Base-by-base conservation (phyloP, 2,797 vertebrate genomes). In the Nyctibius grandis region DNA sequence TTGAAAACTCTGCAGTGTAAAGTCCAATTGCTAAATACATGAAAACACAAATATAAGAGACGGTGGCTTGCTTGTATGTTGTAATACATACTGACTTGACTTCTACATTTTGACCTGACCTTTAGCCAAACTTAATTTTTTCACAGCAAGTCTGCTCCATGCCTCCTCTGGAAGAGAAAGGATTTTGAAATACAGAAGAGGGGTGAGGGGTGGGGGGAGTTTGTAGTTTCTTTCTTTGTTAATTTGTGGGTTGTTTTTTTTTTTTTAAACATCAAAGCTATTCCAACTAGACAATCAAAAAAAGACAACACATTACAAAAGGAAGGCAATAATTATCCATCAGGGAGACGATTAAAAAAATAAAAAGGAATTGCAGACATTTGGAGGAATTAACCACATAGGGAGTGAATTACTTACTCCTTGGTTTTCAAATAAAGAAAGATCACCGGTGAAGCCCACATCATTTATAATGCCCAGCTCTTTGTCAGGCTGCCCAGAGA, bases 381-480 rank as follows among this genome's bases (percentile, higher is more conserved):
- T 36, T 74, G 15, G 26, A 93, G 31, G 91, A 68, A 72, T 36
- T 31, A 94, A 86, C 8, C 34, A 38, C 45, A 70, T 2, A 53
- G n/a, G 2, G 20, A 75, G 26, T 50, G 15, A 92, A 85, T 72
- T 84, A 89, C 95, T 97, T 97, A 99, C 99, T 98, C 99, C 99
- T 78, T 97, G 95, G 44, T 97, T 98, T 98, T 98, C 99, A 95
- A 98, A 98, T 57, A 99, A 96, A 9, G 98, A 99, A 82, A 99
- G 97, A 96, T 99, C 99, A 88, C 99, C 98, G 5, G 96, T 95
- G 47, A 99, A 99, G 67, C 98, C 97, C 72, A 97, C n/a, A 29
- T 98, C 97, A 68, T 73, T 96, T 9, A 21, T 48, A 65, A 70
- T 3, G 1, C 63, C 89, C 61, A 95, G 80, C 10, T 99, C 99